Conservation (phyloP, 2,888 invertebrate species). For the Steromphala cineraria region DNA sequence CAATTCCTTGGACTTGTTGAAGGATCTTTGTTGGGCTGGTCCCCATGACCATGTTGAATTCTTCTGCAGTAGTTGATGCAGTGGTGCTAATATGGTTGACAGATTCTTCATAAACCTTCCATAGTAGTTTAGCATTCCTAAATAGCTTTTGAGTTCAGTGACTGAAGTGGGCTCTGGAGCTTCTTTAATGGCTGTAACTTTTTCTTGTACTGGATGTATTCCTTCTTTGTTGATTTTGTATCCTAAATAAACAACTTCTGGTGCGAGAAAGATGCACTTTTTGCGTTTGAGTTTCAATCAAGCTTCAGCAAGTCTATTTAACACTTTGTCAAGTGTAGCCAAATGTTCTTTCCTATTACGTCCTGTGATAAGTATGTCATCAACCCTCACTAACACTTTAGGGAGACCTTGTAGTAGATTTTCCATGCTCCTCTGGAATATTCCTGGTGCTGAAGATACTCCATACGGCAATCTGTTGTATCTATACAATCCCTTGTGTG, state of each 20-base stretch:
- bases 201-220: slow-evolving; percentile 40
- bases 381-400: slow-evolving; percentile 32
- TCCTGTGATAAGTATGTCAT: slow-evolving; percentile 43
- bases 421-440: slow-evolving; percentile 43
- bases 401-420: too few species aligned
- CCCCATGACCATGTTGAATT: slow-evolving; percentile 41
- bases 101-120: not conserved
- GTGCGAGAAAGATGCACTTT: slow-evolving; percentile 16
- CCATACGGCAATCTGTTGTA: slow-evolving; percentile 42
- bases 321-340: not conserved
- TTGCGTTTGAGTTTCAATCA: slow-evolving; percentile 23
- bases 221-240: slow-evolving; percentile 22
- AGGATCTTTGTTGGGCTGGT: slow-evolving; percentile 25
- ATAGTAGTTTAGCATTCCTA: slow-evolving; percentile 20
- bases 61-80: slow-evolving; percentile 30
- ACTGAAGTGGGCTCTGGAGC: slow-evolving; percentile 52
- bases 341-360: slow-evolving; percentile 4
- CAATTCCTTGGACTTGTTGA: slow-evolving; percentile 40
- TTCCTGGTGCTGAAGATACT: slow-evolving; percentile 34
- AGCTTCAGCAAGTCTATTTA: not conserved
- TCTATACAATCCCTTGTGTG: slow-evolving; percentile 39
- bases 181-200: slow-evolving; percentile 48
- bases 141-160: slow-evolving; percentile 38
- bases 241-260: slow-evolving; percentile 21
- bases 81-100: slow-evolving; percentile 13